Evolutionary conservation across 2,797 vertebrate species (phyloP), one percentile per base, ranked within the genome.

Genomic region (Cossypha niveicapilla): DNA sequence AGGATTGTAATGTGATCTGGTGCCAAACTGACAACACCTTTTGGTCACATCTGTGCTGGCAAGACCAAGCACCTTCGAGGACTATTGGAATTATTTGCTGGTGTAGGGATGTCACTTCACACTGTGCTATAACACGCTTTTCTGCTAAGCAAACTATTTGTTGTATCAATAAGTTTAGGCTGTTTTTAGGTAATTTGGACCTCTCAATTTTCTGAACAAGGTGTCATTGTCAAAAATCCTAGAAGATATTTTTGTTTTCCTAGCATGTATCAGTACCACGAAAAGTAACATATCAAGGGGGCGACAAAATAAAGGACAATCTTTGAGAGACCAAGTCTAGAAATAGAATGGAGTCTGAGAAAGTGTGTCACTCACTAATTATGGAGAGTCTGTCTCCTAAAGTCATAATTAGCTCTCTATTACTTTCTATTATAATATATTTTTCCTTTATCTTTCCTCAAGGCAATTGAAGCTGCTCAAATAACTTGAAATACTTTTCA

Each of bases 351-450:
- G 44, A 90, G 86, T 39, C 71, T 75, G 72, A 91, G 62, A 95
- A 96, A 93, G 25, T 94, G 50, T 95, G 87, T 75, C 94, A 88
- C 32, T 75, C 27, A 9, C 71, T 94, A 89, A 95, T 95, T 96
- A 80, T 19, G 71, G 56, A 73, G 7, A 76, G 6, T 5, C 25
- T 76, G 41, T n/a, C 53, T 89, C 81, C 70, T 76, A 42, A 88
- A 90, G 18, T 82, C 23, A 13, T 80, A 90, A 94, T 93, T 94
- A 80, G 90, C 30, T 93, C 80, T 74, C 63, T 72, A 77, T 85
- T 89, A 74, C 27, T 94, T 88, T 82, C 48, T 58, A 35, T 91
- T 92, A 61, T 23, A 85, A 70, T 1, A 1, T 41, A 11, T 71
- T 67, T 91, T 92, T 56, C 18, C 11, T 84, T 84, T 88, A 60